phyloP scores from a whole-genome alignment of 1,140 invertebrate species.

The Apolygus lucorum region DNA sequence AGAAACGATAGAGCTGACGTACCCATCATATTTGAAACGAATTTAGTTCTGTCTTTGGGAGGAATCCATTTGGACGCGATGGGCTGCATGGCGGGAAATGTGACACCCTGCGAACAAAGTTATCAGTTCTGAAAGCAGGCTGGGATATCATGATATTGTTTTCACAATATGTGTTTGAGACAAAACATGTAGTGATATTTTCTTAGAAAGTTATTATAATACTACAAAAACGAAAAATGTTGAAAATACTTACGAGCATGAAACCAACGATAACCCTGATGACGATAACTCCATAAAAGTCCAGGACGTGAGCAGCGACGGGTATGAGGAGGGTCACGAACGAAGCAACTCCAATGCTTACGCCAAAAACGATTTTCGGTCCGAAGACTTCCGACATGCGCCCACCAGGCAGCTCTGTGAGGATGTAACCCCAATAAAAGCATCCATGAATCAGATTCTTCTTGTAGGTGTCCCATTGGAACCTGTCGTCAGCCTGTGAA shows the following conservation, averaged over 20 bases:
- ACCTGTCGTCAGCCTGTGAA: slow-evolving; percentile 39
- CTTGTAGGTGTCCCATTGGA: slow-evolving; percentile 59
- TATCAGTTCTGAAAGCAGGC: too few relatives aligned
- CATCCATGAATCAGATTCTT: slow-evolving; percentile 71
- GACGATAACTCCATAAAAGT: slow-evolving; percentile 51
- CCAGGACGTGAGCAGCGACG: slow-evolving; percentile 50
- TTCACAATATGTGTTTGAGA: too few relatives aligned
- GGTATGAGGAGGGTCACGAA: slow-evolving; percentile 75
- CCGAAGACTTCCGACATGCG: slow-evolving; percentile 72
- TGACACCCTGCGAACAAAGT: slow-evolving; percentile 57
- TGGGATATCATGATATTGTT: too few relatives aligned
- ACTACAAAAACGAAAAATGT: too few relatives aligned
- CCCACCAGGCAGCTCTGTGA: slow-evolving; percentile 80
- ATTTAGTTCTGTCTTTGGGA: slow-evolving; percentile 77
- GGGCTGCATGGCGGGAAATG: slow-evolving; percentile 83
- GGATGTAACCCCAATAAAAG: slow-evolving; percentile 85
- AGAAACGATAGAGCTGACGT: too few relatives aligned
- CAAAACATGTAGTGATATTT: too few relatives aligned
- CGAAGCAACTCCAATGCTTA: slow-evolving; percentile 73
- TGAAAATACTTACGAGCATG: slow-evolving; percentile 47
- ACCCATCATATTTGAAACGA: slow-evolving; percentile 82
- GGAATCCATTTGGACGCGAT: slow-evolving; percentile 87
- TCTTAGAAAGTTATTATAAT: neutral
- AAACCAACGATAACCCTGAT: slow-evolving; percentile 60
- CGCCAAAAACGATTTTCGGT: slow-evolving; percentile 72